A percentile compares a stretch with the other conserved stretches of the same genome.
phyloP scores from a whole-genome alignment of 2,113 vertebrate genomes.

The Embiotoca jacksoni region DNA sequence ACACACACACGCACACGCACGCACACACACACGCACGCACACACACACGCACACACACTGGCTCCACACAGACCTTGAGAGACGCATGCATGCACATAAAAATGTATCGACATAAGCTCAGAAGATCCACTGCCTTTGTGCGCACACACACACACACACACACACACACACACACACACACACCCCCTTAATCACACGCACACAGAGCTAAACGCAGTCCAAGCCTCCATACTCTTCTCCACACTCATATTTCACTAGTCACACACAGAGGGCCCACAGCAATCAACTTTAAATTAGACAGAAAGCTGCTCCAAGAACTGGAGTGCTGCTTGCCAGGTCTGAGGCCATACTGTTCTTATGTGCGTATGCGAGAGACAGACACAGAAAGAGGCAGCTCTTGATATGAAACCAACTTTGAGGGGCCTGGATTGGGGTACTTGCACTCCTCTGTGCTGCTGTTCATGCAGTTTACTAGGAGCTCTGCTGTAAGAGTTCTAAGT shows the following conservation, averaged over 20 bases:
- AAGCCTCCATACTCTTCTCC: slow-evolving; percentile 64
- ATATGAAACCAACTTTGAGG: slow-evolving; percentile 77
- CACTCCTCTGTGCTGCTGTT: slow-evolving; percentile 54
- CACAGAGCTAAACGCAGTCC: slow-evolving; percentile 49
- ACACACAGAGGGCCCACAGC: slow-evolving; percentile 66
- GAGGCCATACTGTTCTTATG: slow-evolving; percentile 62
- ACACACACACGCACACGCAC: slow-evolving; percentile 21
- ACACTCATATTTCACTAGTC: slow-evolving; percentile 79
- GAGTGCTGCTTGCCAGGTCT: slow-evolving; percentile 66
- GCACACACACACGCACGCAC: slow-evolving; percentile 33
- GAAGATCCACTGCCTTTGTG: slow-evolving; percentile 18
- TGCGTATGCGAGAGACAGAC: slow-evolving; percentile 44
- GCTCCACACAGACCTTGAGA: slow-evolving; percentile 52
- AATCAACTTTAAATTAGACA: slow-evolving; percentile 83
- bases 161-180: slow-evolving; percentile 12
- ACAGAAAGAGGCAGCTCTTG: slow-evolving; percentile 65
- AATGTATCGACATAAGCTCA: slow-evolving; percentile 7
- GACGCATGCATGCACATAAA: slow-evolving; percentile 39
- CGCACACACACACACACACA: slow-evolving; percentile 25
- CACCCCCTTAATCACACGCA: slow-evolving; percentile 51
- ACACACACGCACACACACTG: slow-evolving; percentile 35
- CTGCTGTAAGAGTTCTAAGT: not conserved
- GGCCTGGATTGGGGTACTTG: slow-evolving; percentile 67
- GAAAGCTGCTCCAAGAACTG: slow-evolving; percentile 75
- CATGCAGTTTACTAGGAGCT: slow-evolving; percentile 31